Evolutionary conservation across 37 sponge, comb jelly and placozoan genomes (phyloP).

Genomic region (Ianthella basta): DNA sequence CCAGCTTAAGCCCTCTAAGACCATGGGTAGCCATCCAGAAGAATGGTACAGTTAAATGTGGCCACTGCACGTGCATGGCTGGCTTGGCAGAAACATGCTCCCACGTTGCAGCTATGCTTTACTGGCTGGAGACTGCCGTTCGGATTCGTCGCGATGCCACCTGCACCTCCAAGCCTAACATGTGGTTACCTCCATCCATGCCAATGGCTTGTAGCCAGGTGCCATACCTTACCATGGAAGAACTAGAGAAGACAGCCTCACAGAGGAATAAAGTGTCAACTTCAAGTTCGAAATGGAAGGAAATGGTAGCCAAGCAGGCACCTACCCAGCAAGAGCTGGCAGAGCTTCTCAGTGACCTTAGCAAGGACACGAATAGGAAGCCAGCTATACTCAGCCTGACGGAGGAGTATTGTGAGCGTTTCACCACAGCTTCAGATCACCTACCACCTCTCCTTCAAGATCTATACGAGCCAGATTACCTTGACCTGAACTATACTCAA

Average conservation of each 20-base stretch:
- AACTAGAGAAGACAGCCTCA: not conserved
- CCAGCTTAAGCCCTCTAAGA: not conserved
- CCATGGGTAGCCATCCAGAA: not conserved
- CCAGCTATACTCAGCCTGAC: conserved; percentile 31
- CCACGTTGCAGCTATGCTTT: not conserved
- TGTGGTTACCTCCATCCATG: conserved; percentile 6
- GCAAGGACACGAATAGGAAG: conserved; percentile 6
- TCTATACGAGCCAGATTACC: conserved; percentile 18
- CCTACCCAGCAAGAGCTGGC: not conserved
- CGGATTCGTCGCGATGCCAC: not conserved
- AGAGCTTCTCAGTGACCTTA: not conserved
- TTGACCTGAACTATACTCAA: conserved; percentile 1
- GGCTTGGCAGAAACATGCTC: not conserved
- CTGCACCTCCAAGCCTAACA: not conserved
- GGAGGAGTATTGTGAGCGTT: not conserved
- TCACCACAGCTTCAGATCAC: not conserved
- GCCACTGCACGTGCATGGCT: not conserved
- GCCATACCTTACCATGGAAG: conserved; percentile 1
- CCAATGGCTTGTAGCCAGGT: not conserved
- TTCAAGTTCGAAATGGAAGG: not conserved
- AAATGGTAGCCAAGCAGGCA: not conserved
- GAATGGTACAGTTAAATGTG: not conserved
- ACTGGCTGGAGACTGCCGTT: not conserved
- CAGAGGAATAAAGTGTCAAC: not conserved
- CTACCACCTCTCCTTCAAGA: conserved; percentile 14